A percentile compares a stretch with the other conserved stretches of the same genome.
Conservation (phyloP, 2,888 invertebrate genomes). For the Cosmia pyralina region DNA sequence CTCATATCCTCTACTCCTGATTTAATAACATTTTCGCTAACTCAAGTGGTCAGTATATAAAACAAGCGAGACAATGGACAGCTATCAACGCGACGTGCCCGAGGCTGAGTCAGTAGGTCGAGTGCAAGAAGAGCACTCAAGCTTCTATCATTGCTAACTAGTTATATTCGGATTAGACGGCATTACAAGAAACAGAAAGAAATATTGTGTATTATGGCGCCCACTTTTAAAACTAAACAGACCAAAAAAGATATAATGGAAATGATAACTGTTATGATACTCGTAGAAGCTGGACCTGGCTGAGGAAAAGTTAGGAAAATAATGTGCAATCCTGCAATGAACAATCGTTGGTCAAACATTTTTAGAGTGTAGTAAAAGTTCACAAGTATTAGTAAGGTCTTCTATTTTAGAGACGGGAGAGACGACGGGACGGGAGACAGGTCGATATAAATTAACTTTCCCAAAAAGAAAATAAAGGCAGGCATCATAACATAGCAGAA, state of each 20-base stretch:
- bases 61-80: slow-evolving; percentile 40
- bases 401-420: background rate
- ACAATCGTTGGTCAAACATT: background rate
- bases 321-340: background rate
- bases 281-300: background rate
- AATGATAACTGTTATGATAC: background rate
- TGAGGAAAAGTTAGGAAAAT: background rate
- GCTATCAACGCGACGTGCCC: slow-evolving; percentile 47
- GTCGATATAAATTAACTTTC: background rate
- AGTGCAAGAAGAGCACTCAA: slow-evolving; percentile 32
- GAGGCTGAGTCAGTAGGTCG: slow-evolving; percentile 59
- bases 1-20: background rate
- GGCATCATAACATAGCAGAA: background rate
- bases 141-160: slow-evolving; percentile 51
- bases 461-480: background rate
- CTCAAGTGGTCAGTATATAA: slow-evolving; percentile 9
- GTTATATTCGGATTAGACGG: slow-evolving; percentile 45
- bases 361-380: background rate
- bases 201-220: background rate
- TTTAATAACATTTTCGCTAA: slow-evolving; percentile 15
- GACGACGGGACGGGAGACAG: no score
- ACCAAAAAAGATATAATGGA: background rate
- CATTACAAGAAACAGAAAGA: slow-evolving; percentile 4
- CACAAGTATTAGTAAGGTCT: background rate
- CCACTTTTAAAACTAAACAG: background rate